These are phyloP conservation scores for Drosophila sp. DNA, from an alignment of 1,140 invertebrate species.

Conservation along the genomic window DNA sequence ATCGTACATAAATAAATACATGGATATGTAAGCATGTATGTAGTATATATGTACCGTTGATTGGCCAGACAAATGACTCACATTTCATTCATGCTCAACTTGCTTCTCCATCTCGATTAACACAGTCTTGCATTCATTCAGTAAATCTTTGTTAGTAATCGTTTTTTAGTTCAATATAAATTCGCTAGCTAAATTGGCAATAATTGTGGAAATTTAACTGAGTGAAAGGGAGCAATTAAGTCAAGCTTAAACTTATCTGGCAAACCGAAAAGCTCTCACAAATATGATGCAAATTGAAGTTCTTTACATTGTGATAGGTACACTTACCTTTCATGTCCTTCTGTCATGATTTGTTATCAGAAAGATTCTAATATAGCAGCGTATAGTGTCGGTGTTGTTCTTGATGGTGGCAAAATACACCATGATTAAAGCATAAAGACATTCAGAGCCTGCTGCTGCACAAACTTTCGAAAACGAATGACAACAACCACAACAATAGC, in stretches of 20 bases:
- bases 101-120: constrained; percentile 18
- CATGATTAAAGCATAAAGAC: constrained; percentile 89
- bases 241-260: constrained; percentile 20
- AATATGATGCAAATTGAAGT: background rate
- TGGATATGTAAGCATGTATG: background rate
- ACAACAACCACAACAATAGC: constrained; percentile 56
- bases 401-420: constrained; percentile 87
- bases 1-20: background rate
- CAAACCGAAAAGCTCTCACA: constrained; percentile 28
- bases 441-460: constrained; percentile 85
- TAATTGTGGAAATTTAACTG: constrained; percentile 40
- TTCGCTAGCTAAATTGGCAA: constrained; percentile 36
- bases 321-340: constrained; percentile 90
- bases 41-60: constrained; percentile 20
- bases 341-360: constrained; percentile 90
- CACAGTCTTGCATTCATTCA: constrained; percentile 41
- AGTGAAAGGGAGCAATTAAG: constrained; percentile 34
- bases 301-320: background rate
- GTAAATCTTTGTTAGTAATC: constrained; percentile 16
- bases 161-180: constrained; percentile 32
- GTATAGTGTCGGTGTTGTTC: constrained; percentile 86
- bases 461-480: constrained; percentile 70
- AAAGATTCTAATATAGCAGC: constrained; percentile 89
- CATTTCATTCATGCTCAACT: constrained; percentile 59
- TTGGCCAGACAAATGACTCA: constrained; percentile 51